Percentiles rank a stretch among this genome's conserved stretches.
phyloP scores from a whole-genome alignment of 2,888 invertebrate genomes.

The Myopa tessellatipennis region DNA sequence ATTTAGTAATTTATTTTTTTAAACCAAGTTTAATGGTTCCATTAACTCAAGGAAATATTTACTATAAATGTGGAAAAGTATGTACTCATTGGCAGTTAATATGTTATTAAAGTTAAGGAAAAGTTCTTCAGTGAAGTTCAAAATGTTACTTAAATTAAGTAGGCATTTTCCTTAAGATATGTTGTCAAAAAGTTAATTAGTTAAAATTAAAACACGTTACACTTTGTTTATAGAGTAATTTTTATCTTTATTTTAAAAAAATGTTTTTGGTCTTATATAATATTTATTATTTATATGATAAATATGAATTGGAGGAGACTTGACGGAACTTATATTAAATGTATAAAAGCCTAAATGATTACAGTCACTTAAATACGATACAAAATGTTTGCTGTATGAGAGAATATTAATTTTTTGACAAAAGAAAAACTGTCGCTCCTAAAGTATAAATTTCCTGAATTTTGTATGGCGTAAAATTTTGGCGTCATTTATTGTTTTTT shows the following conservation, averaged over 20 bases:
- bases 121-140: background rate
- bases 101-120: background rate
- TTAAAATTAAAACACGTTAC: conserved; percentile 2
- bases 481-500: background rate
- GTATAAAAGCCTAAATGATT: too few species aligned
- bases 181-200: background rate
- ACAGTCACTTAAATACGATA: background rate
- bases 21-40: too few species aligned
- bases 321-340: too few species aligned
- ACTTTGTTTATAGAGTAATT: background rate
- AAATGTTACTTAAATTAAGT: background rate
- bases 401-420: conserved; percentile 3
- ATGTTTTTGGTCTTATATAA: too few species aligned
- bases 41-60: too few species aligned
- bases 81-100: conserved; percentile 4
- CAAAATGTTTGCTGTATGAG: background rate
- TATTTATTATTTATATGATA: too few species aligned
- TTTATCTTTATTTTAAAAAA: too few species aligned
- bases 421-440: background rate
- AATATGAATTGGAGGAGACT: too few species aligned
- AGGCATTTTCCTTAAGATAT: conserved; percentile 5
- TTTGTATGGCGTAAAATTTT: background rate
- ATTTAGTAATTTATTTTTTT: too few species aligned
- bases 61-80: conserved; percentile 6
- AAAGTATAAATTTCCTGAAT: background rate